phyloP scores from a whole-genome alignment of 2,113 vertebrate species.

The Prinia subflava region DNA sequence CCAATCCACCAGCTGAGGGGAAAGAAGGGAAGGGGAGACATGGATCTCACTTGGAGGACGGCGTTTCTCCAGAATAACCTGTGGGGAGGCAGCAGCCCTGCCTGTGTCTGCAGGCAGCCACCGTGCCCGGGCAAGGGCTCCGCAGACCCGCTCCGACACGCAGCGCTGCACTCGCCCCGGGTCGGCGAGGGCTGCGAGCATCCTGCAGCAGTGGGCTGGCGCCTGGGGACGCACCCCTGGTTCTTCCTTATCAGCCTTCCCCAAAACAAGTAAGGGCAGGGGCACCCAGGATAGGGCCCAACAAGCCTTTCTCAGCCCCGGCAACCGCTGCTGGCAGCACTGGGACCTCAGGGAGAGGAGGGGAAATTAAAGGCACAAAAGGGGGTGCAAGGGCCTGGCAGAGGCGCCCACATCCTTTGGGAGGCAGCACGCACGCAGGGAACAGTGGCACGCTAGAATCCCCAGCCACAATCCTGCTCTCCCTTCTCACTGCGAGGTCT shows the following conservation, averaged over 20 bases:
- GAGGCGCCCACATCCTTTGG: background rate
- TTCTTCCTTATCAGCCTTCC: constrained; percentile 27
- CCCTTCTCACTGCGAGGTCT: accelerated
- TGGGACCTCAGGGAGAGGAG: background rate
- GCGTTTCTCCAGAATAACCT: background rate
- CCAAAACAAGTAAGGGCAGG: constrained; percentile 48
- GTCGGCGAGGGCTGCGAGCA: background rate
- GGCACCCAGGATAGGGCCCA: background rate
- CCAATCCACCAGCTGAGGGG: background rate
- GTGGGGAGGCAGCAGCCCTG: background rate
- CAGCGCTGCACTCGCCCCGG: background rate
- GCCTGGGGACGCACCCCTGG: background rate
- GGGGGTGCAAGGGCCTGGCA: background rate
- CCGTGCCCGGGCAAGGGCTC: constrained; percentile 23
- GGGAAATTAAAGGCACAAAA: background rate
- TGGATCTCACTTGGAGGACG: background rate
- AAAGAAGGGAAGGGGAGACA: background rate
- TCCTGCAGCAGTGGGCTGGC: background rate
- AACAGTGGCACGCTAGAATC: accelerated
- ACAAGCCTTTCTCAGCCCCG: background rate
- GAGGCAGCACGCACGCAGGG: background rate
- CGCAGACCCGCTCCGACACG: background rate
- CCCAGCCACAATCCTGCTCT: background rate
- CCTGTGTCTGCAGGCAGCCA: constrained; percentile 27
- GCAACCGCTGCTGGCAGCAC: background rate